Evolutionary conservation across 2,888 invertebrate genomes (phyloP), one percentile per base, ranked within the genome.

Genomic region (Scaptomyza tumidula): DNA sequence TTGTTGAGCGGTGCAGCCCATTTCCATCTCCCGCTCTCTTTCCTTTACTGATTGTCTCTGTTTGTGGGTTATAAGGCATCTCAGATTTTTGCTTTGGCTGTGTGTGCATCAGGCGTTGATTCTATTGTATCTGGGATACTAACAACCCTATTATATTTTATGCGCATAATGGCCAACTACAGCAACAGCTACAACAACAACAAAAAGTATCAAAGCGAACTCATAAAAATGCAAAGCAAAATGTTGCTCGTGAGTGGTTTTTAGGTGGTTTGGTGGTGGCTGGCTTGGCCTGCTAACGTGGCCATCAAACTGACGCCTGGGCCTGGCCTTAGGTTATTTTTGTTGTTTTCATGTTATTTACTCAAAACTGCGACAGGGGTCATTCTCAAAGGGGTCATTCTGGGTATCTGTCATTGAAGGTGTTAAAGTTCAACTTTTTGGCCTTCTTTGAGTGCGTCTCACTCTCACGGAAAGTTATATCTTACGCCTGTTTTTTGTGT

Each of bases 71-170:
- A 67, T 71, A 64, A 81, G 79, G 72, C 62, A 82, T 83, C 80
- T 72, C 72, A 80, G 83, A 83, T 83, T 83, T 86, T 86, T 77
- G 78, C 66, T 67, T 43, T 67, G 35, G 50, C 64, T 29, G 29
- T 55, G 68, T 74, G 74, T 70, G 70, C 74, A 76, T 68, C 76
- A 59, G 61, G 48, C 69, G 54, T 56, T 78, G 73, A 73, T 86
- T 75, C 84, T 78, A 83, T 86, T 86, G 82, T 86, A 71, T 74
- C 65, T 68, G 74, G 76, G 57, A 76, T 80, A 81, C 79, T 79
- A 86, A 86, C 79, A 79, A 71, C 83, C 84, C 83, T 84, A 84
- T 84, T 84, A 86, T 84, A 84, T 84, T 84, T 84, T 84, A 84
- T 84, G 83, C 86, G 84, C 84, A 84, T 84, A 84, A 84, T 84